Evolutionary conservation across 1,140 invertebrate genomes (phyloP), one percentile per base, ranked within the genome.

Genomic region (Stegodyphus mimosarum): DNA sequence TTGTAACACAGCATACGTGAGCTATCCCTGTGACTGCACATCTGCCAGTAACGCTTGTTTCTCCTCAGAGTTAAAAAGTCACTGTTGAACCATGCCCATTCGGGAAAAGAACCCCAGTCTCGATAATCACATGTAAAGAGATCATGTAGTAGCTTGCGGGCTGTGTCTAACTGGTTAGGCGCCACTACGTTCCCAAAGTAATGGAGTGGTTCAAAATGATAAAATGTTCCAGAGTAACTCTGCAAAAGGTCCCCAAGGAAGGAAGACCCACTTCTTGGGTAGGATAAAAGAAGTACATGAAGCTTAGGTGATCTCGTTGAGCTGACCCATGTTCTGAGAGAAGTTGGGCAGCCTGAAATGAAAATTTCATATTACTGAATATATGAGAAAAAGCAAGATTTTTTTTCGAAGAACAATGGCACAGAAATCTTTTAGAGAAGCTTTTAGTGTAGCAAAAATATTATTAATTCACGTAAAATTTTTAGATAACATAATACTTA

Each of bases 191-290:
- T 87, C 69, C 80, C 80, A 55, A 85, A 84, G 69, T 86, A 88
- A 53, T 88, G 91, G 64, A 97, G 89, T 55, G 96, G 96, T 89
- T 97, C 96, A 89, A 96, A 97, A 89, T 96, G 95, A 91, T 97
- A 96, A 89, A 93, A 97, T 89, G 95, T 96, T 6, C 93, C 95
- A 7, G 95, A 95, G 88, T 96, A 93, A 50, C 95, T 92, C 88
- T 96, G 95, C 9, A 96, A 88, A 6, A 96, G 92, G 89, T 96
- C 95, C 66, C 95, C 95, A 71, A 96, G 92, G 90, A 96, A 97
- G 18, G 96, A 96, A 67, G 95, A 96, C n/a, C 95, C 95, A 11
- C 95, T 96, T 86, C 95, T 91, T 95, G 95, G 96, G 55, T 95
- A 95, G 2, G 95, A 95, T 49, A 96, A 90, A 86, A 97, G 49